Conservation (phyloP, 2,113 vertebrate genomes). For the Columba livia region DNA sequence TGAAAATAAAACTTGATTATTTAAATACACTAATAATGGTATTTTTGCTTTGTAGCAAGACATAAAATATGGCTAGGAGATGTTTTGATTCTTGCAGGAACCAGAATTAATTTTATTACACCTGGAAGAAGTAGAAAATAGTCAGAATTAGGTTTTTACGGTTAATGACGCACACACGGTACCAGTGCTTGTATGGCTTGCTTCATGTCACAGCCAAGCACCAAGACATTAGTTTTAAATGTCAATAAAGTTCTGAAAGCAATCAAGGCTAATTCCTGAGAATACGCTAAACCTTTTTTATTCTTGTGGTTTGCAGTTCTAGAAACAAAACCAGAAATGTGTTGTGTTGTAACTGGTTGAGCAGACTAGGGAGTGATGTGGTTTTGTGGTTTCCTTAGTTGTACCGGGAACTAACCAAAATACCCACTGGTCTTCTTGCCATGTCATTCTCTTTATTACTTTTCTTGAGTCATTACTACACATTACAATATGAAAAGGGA, state of each 20-base stretch:
- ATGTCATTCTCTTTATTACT: background rate
- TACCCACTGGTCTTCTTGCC: background rate
- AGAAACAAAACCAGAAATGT: conserved; percentile 29
- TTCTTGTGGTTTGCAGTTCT: conserved; percentile 29
- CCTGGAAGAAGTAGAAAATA: background rate
- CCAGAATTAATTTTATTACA: background rate
- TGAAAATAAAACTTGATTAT: background rate
- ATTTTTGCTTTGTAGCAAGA: background rate
- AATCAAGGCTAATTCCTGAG: background rate
- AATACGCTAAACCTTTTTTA: background rate
- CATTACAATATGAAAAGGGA: background rate
- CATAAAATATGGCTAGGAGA: background rate
- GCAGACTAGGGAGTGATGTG: conserved; percentile 49
- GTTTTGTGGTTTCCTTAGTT: conserved; percentile 68
- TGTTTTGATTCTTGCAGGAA: conserved; percentile 6
- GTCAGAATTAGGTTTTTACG: background rate
- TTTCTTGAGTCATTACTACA: conserved; percentile 8
- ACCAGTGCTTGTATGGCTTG: background rate
- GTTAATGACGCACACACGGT: background rate
- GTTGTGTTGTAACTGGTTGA: conserved; percentile 1
- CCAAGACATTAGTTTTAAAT: background rate
- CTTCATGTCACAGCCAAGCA: background rate
- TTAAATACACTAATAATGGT: background rate
- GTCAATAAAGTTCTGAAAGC: background rate
- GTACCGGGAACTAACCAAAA: conserved; percentile 38